Conservation (phyloP, 2,888 invertebrate genomes). For the Tachina grossa region DNA sequence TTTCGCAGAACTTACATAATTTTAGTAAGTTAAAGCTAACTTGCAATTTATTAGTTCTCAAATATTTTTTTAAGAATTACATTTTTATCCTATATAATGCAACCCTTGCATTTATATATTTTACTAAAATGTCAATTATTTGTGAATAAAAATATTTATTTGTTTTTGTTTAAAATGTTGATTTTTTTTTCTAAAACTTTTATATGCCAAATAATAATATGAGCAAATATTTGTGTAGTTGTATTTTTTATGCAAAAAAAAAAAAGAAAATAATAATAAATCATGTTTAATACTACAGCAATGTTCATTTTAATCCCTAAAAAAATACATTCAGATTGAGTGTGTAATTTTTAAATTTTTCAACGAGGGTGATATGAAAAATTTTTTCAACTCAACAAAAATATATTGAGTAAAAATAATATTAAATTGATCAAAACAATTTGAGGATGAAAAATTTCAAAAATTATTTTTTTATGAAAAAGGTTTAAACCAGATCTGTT, state of each 20-base stretch:
- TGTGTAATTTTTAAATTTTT: neutral
- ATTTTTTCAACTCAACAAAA: neutral
- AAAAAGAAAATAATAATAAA: slow-evolving; percentile 43
- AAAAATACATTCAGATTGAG: slow-evolving; percentile 4
- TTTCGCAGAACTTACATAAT: no score
- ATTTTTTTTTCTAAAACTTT: neutral
- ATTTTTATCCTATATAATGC: no score
- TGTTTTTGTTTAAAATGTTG: neutral
- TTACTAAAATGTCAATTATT: no score
- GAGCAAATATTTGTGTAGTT: neutral
- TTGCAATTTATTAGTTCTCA: no score
- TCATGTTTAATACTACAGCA: slow-evolving; percentile 46
- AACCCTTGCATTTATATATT: no score
- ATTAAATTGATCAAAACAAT: no score
- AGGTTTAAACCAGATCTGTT: no score
- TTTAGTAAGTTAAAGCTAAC: no score
- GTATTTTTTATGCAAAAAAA: slow-evolving; percentile 9
- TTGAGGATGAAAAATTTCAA: no score
- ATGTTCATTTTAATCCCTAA: slow-evolving; percentile 35
- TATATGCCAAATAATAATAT: neutral
- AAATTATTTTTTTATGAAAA: no score
- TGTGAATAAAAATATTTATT: neutral
- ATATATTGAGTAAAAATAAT: no score
- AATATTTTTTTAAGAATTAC: no score
- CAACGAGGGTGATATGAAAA: neutral